A percentile compares a stretch with the other conserved stretches of the same genome.
Conservation (phyloP, 2,797 vertebrate genomes). For the Percopsis omiscomaycus region DNA sequence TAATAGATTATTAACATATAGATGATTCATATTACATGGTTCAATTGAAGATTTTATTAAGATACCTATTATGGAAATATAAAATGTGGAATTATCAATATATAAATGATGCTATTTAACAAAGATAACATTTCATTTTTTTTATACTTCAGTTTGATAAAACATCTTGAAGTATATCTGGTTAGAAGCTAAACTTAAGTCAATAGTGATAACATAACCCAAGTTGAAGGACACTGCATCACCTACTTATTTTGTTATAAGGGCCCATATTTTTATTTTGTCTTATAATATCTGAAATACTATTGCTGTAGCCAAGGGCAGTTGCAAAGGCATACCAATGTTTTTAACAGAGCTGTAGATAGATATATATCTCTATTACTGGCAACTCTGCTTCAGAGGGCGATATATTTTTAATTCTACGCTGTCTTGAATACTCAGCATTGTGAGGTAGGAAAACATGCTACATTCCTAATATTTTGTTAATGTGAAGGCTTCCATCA, state of each 20-base stretch:
- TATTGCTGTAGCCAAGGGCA: constrained; percentile 40
- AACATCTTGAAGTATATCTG: background rate
- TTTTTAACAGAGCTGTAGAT: constrained; percentile 24
- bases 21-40: background rate
- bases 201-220: constrained; percentile 4
- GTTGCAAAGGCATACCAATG: constrained; percentile 17
- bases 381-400: constrained; percentile 21
- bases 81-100: background rate
- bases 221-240: constrained; percentile 15
- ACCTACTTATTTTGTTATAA: constrained; percentile 13
- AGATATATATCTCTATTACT: constrained; percentile 24
- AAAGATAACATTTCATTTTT: too few species aligned
- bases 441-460: constrained; percentile 26
- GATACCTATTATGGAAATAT: too few species aligned
- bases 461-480: constrained; percentile 16
- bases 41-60: too few species aligned
- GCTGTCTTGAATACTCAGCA: constrained; percentile 37
- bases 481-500: constrained; percentile 27
- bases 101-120: background rate
- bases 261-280: background rate
- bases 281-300: constrained; percentile 2
- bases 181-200: constrained; percentile 1
- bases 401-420: constrained; percentile 38
- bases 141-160: background rate
- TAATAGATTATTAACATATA: constrained; percentile 10